Evolutionary conservation across 2,797 vertebrate genomes (phyloP).

Genomic region (Forpus xanthops): DNA sequence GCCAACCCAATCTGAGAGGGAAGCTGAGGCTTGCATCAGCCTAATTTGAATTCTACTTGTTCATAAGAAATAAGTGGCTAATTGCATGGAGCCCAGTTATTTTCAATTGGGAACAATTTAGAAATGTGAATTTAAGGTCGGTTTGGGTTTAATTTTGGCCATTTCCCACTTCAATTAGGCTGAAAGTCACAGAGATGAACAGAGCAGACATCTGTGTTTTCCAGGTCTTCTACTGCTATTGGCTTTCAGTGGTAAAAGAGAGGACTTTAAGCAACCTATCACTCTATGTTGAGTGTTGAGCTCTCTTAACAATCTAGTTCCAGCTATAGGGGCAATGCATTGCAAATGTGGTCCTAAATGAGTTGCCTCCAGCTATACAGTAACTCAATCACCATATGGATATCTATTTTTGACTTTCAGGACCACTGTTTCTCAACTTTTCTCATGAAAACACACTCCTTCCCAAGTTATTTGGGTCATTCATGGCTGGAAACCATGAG

Average conservation of each 20-base stretch:
- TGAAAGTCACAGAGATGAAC: not conserved
- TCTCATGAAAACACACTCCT: not conserved
- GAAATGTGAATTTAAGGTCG: slow-evolving; percentile 37
- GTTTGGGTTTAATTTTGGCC: slow-evolving; percentile 44
- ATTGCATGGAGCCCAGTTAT: slow-evolving; percentile 51
- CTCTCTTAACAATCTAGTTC: not conserved
- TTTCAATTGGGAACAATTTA: slow-evolving; percentile 61
- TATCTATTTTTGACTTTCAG: not conserved
- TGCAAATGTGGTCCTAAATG: not conserved
- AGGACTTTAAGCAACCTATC: not conserved
- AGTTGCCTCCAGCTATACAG: not conserved
- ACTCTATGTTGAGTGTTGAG: not conserved
- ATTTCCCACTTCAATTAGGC: not conserved
- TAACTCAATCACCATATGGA: not conserved
- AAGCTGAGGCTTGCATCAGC: slow-evolving; percentile 68
- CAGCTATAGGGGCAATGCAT: not conserved
- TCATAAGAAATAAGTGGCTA: slow-evolving; percentile 68
- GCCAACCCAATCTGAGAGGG: slow-evolving; percentile 70
- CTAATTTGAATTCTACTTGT: slow-evolving; percentile 72
- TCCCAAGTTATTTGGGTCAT: not conserved
- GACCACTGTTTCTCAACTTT: not conserved
- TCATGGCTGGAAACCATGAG: not conserved
- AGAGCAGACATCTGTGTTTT: not conserved
- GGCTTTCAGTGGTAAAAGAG: not conserved
- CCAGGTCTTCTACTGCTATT: not conserved